Evolutionary conservation across 2,113 vertebrate species (phyloP).

Genomic region (Lasiurus borealis): DNA sequence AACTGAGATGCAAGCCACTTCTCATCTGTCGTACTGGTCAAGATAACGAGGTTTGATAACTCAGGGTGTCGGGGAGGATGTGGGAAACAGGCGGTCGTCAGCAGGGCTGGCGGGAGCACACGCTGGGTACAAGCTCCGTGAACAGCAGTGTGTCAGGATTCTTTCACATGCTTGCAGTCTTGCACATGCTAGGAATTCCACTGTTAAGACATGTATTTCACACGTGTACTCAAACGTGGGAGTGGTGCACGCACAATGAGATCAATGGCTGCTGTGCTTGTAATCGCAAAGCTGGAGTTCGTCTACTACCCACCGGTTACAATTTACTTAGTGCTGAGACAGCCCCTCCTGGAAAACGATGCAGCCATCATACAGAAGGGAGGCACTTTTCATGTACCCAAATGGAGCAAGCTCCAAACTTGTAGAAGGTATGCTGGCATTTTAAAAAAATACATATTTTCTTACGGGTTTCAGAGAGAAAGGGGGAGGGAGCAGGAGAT

Average conservation of each 20-base stretch:
- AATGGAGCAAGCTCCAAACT: background rate
- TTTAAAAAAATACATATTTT: background rate
- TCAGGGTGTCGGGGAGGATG: background rate
- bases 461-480: no score
- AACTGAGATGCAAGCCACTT: background rate
- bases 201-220: background rate
- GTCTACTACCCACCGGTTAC: background rate
- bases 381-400: background rate
- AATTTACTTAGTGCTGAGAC: background rate
- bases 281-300: background rate
- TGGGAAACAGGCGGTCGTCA: background rate
- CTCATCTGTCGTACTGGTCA: background rate
- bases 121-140: background rate
- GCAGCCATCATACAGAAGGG: background rate
- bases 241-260: background rate
- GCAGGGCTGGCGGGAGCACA: background rate
- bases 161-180: no score
- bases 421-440: accelerated
- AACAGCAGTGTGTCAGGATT: background rate
- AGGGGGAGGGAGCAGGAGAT: no score
- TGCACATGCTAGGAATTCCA: background rate
- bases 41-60: background rate
- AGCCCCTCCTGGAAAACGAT: background rate
- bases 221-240: background rate
- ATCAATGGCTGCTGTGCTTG: background rate